These are phyloP conservation scores for Ramphastos sulfuratus DNA, from an alignment of 2,113 vertebrate genomes.

Conservation along the genomic window DNA sequence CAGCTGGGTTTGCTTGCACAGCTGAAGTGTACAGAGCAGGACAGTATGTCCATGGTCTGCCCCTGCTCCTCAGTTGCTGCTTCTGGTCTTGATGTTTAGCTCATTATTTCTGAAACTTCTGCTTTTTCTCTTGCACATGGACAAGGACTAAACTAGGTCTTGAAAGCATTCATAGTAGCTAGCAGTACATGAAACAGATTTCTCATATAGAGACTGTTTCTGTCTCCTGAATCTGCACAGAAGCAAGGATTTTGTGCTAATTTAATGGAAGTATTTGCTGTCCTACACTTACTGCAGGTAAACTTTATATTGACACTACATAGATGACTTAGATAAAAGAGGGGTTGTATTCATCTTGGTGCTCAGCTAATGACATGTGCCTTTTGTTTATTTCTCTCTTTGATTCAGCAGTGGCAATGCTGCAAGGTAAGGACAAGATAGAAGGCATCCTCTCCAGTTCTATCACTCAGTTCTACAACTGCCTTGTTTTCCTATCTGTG, in stretches of 20 bases:
- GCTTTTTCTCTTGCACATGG: neutral
- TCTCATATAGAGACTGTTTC: neutral
- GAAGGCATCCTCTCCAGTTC: neutral
- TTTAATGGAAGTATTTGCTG: neutral
- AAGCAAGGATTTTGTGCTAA: neutral
- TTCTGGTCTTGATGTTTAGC: neutral
- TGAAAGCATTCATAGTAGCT: neutral
- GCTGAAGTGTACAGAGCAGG: neutral
- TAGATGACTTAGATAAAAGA: neutral
- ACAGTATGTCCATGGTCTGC: neutral
- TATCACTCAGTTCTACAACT: neutral
- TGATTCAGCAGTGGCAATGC: neutral
- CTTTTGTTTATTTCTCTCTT: neutral
- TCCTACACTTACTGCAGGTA: neutral
- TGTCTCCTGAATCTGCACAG: neutral
- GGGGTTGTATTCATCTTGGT: neutral
- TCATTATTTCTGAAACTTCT: neutral
- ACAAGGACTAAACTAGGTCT: neutral
- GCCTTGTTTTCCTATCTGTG: neutral
- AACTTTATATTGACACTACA: neutral
- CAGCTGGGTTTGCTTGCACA: neutral
- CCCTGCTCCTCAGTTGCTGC: neutral
- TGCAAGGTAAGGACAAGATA: neutral
- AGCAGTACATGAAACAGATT: neutral
- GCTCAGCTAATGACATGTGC: neutral